Percentiles rank a stretch among this genome's conserved stretches.
phyloP scores from a whole-genome alignment of 2,797 vertebrate species.

The Myoxocephalus aenaeus region DNA sequence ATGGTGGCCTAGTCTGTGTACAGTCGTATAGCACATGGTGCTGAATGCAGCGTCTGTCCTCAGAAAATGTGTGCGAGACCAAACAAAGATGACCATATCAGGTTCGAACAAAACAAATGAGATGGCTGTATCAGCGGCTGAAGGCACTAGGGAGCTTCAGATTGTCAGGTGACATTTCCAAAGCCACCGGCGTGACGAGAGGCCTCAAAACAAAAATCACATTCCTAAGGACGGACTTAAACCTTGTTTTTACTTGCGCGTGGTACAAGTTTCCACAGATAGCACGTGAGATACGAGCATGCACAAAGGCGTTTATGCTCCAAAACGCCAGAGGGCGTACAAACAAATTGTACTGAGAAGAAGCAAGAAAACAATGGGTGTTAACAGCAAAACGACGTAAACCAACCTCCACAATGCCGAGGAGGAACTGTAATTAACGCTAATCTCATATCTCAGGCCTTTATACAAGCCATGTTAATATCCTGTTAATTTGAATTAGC shows the following conservation, averaged over 20 bases:
- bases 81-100: constrained; percentile 60
- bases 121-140: constrained; percentile 52
- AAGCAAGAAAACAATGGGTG: not conserved
- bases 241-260: not conserved
- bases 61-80: constrained; percentile 40
- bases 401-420: not conserved
- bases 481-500: not conserved
- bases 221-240: constrained; percentile 24
- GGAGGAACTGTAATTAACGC: not conserved
- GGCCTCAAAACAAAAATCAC: constrained; percentile 40
- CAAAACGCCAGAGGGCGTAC: not conserved
- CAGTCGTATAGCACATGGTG: constrained; percentile 53
- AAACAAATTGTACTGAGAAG: not conserved
- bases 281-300: too few relatives aligned
- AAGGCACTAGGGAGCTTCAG: constrained; percentile 50
- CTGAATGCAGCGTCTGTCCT: constrained; percentile 40
- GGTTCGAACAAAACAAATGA: constrained; percentile 65
- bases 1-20: constrained; percentile 65
- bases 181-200: constrained; percentile 47
- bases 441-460: not conserved
- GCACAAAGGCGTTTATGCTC: not conserved
- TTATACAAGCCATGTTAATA: not conserved
- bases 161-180: constrained; percentile 71
- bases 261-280: not conserved
- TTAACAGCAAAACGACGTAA: too few relatives aligned